Evolutionary conservation across 2,888 invertebrate genomes (phyloP), one percentile per base, ranked within the genome.

Genomic region (Catonia carolina): DNA sequence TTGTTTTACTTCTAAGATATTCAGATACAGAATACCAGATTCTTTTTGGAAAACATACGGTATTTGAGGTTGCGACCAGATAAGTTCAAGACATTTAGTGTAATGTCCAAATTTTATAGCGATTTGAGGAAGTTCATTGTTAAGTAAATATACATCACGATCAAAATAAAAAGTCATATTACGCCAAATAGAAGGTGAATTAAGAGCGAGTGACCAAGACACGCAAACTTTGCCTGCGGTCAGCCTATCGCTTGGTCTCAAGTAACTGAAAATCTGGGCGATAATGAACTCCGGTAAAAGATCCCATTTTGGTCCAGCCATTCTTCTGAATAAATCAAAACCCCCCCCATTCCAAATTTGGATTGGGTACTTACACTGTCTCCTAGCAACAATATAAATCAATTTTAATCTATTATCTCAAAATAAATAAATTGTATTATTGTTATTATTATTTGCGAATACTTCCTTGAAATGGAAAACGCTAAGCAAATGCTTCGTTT

Each of bases 21-120:
- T 23, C 14, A 45, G n/a, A 20, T 23, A 45, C 23, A 27, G 14
- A 6, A 45, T 27, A 6, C 45, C 45, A 7, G 27, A 22, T 22
- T 23, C 45, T 8, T 12, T 45, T 8, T 45, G 45, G 8, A 45
- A 45, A 14, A 45, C 27, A 15, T 23, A 45, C 7, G 22, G 45
- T 45, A 45, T 45, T 10, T 45, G 45, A 22, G 45, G 45, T 14
- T 45, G 22, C 14, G 45, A 45, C 45, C 45, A 45, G 12, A 23
- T 27, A 22, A 45, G 15, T 45, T 45, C 45, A 7, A 45, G 22
- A 22, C 27, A 14, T 14, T 22, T 45, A 12, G 45, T 45, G 22
- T 45, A 20, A 45, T 45, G 45, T 12, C 45, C 45, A 12, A 23
- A 45, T 14, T 15, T 20, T 14, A 23, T 23, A 15, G 45, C 45